Percentiles rank a stretch among this genome's conserved stretches.
Conservation (phyloP, 2,797 vertebrate species). For the Argya squamiceps region DNA sequence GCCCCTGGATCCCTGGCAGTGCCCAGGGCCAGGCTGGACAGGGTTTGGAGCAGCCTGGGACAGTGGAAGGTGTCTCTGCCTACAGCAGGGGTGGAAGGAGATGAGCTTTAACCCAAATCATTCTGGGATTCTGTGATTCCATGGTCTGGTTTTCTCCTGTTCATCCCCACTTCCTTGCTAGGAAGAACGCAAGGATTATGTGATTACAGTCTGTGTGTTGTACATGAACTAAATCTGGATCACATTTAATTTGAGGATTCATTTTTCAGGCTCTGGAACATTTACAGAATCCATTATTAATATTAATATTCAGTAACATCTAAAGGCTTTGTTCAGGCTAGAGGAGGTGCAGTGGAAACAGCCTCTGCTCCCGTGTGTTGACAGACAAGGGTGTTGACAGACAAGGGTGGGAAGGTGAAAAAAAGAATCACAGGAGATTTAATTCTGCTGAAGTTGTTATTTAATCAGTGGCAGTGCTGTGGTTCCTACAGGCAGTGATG, state of each 20-base stretch:
- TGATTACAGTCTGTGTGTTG: not conserved
- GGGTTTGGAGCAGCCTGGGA: not conserved
- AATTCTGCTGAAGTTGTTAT: not conserved
- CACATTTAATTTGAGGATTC: not conserved
- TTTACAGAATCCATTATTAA: not conserved
- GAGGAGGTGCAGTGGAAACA: not conserved
- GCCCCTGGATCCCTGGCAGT: not conserved
- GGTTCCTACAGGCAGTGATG: not conserved
- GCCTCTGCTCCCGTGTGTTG: rapidly evolving
- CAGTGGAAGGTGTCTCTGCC: not conserved
- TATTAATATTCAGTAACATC: not conserved
- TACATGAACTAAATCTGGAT: not conserved
- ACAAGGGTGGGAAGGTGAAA: not conserved
- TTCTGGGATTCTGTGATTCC: not conserved
- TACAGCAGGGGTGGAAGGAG: not conserved
- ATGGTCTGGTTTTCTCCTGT: not conserved
- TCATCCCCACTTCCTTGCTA: not conserved
- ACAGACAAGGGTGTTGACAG: not conserved
- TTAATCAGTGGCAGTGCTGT: not conserved
- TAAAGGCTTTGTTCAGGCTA: not conserved
- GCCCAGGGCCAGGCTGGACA: not conserved
- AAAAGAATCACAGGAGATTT: not conserved
- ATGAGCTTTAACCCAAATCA: not conserved
- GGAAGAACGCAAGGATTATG: not conserved
- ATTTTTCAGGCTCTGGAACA: slow-evolving; percentile 1